phyloP scores from a whole-genome alignment of 1,140 invertebrate species.

The Hypothenemus hampei region DNA sequence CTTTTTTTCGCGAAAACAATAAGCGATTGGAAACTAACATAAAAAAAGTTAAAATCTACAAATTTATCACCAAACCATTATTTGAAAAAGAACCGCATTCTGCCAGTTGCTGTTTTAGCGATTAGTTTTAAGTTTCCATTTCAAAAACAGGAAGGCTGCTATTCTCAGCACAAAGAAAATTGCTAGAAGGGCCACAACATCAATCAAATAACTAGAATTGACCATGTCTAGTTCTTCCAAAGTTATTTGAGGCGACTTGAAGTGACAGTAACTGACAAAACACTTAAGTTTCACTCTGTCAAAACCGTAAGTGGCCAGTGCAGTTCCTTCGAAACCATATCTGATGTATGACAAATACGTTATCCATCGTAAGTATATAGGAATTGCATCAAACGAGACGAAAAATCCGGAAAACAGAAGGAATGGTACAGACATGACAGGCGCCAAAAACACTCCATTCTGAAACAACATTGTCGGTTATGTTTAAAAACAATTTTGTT shows the following conservation, averaged over 20 bases:
- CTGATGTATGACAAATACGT: slow-evolving; percentile 93
- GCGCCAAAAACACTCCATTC: slow-evolving; percentile 94
- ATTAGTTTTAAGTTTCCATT: slow-evolving; percentile 77
- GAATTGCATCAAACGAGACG: slow-evolving; percentile 94
- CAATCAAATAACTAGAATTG: slow-evolving; percentile 68
- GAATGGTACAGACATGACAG: slow-evolving; percentile 92
- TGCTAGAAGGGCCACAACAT: slow-evolving; percentile 76
- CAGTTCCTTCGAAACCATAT: slow-evolving; percentile 92
- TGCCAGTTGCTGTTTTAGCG: slow-evolving; percentile 50
- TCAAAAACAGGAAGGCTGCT: slow-evolving; percentile 84
- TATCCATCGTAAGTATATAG: slow-evolving; percentile 90
- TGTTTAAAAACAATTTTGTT: neutral
- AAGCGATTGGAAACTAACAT: neutral
- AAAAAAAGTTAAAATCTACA: neutral
- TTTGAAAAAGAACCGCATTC: neutral
- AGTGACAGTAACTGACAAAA: slow-evolving; percentile 78
- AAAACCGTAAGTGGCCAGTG: slow-evolving; percentile 90
- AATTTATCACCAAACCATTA: neutral
- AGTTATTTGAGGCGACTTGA: slow-evolving; percentile 82
- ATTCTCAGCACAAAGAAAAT: slow-evolving; percentile 86
- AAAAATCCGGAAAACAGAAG: slow-evolving; percentile 95
- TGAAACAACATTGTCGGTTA: slow-evolving; percentile 44
- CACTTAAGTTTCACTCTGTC: slow-evolving; percentile 75
- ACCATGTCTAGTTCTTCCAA: slow-evolving; percentile 85
- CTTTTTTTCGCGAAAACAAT: neutral